phyloP scores from a whole-genome alignment of 1,140 invertebrate species.

The Marisa cornuarietis region DNA sequence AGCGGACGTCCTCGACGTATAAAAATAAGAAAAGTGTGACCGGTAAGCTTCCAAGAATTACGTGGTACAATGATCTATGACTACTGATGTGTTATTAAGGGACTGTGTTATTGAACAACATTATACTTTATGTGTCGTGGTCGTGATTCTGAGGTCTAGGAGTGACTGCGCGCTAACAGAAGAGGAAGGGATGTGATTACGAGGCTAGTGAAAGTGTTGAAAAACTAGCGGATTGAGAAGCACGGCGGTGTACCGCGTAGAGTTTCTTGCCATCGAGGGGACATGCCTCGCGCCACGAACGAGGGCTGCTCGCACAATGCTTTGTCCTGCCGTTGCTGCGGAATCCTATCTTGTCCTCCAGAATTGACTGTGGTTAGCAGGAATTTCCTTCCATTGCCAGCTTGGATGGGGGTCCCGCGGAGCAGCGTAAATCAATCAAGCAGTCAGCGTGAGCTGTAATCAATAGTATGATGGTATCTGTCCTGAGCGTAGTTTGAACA shows the following conservation, averaged over 20 bases:
- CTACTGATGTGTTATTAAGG: no score
- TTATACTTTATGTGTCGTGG: no score
- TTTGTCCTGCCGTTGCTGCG: not conserved
- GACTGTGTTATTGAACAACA: no score
- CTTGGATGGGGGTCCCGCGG: not conserved
- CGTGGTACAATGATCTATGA: no score
- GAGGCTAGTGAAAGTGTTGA: no score
- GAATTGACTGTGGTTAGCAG: not conserved
- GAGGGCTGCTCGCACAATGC: not conserved
- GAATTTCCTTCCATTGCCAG: slow-evolving; percentile 1
- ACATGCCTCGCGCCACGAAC: not conserved
- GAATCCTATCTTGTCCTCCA: not conserved
- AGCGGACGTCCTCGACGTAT: no score
- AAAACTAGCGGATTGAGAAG: not conserved
- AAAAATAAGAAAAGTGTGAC: no score
- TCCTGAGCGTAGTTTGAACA: no score
- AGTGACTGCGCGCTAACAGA: no score
- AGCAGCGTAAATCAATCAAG: slow-evolving; percentile 9
- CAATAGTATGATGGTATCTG: not conserved
- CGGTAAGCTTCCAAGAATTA: no score
- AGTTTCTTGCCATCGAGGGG: not conserved
- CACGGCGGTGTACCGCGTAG: not conserved
- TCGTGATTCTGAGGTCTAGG: no score
- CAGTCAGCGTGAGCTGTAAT: not conserved
- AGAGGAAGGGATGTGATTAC: no score